Evolutionary conservation across 2,113 vertebrate genomes (phyloP).

Genomic region (Plecotus auritus): DNA sequence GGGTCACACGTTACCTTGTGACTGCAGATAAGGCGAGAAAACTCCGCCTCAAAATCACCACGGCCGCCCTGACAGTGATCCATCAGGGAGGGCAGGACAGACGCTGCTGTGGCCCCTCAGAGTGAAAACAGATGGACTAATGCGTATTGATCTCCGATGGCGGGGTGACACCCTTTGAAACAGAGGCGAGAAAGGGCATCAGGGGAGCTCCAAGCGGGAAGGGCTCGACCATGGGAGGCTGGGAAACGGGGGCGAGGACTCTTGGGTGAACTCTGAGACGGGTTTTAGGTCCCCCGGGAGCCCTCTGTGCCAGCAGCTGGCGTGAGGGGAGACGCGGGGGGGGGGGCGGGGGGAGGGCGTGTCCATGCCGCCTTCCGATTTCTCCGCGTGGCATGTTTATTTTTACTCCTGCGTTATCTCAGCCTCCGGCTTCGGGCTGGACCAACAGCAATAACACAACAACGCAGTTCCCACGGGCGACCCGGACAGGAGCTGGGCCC

Average conservation of each 20-base stretch:
- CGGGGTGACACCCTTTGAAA: conserved; percentile 58
- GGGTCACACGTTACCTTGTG: not conserved
- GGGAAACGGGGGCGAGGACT: not conserved
- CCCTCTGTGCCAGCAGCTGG: not conserved
- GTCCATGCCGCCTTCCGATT: not conserved
- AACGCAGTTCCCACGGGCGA: not conserved
- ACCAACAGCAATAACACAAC: not conserved
- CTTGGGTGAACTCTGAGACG: not conserved
- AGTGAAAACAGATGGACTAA: conserved; percentile 71
- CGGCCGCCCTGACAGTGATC: not conserved
- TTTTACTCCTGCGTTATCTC: not conserved
- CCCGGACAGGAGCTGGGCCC: not conserved
- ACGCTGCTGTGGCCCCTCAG: conserved; percentile 46
- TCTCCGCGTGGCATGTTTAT: not conserved
- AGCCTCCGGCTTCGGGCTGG: not conserved
- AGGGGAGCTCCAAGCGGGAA: not conserved
- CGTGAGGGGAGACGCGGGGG: too few relatives aligned
- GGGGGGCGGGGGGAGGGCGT: not conserved
- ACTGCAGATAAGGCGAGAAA: not conserved
- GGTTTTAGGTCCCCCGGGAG: not conserved
- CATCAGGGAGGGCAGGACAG: conserved; percentile 11
- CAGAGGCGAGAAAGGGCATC: conserved; percentile 1
- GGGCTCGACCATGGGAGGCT: not conserved
- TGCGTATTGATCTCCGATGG: conserved; percentile 66
- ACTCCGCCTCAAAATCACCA: not conserved